These are phyloP conservation scores for Gymnothorax reevesii DNA, from an alignment of 2,797 vertebrate species.

Conservation along the genomic window DNA sequence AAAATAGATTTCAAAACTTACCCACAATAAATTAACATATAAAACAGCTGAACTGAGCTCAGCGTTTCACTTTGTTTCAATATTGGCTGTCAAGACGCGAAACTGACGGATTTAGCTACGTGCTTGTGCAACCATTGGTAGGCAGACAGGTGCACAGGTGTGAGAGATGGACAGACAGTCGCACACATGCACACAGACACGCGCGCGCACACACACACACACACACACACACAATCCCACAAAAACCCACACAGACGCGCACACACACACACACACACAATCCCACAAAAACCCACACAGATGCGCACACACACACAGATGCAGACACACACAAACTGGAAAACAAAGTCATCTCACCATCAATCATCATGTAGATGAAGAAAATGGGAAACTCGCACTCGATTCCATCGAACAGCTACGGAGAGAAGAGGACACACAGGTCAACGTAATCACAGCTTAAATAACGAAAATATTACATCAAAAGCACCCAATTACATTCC, in stretches of 20 bases:
- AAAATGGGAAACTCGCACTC: slow-evolving; percentile 98
- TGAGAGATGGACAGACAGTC: neutral
- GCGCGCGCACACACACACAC: neutral
- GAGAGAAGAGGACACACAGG: slow-evolving; percentile 45
- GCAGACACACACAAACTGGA: neutral
- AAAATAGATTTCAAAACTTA: neutral
- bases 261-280: neutral
- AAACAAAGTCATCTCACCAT: slow-evolving; percentile 78
- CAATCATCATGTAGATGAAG: slow-evolving; percentile 98
- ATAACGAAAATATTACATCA: neutral
- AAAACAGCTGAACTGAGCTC: too few relatives aligned
- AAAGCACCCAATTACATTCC: neutral
- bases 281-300: too few relatives aligned
- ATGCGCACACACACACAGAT: neutral
- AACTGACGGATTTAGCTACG: too few relatives aligned
- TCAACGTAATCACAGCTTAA: neutral
- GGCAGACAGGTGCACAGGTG: neutral
- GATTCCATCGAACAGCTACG: slow-evolving; percentile 95
- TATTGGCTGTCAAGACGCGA: neutral
- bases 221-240: neutral
- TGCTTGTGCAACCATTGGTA: too few relatives aligned
- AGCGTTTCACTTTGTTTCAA: neutral
- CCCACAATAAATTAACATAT: too few relatives aligned
- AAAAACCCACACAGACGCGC: neutral
- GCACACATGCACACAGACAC: neutral